Conservation (phyloP, 2,113 vertebrate genomes). For the Mesoclemmys tuberculata region DNA sequence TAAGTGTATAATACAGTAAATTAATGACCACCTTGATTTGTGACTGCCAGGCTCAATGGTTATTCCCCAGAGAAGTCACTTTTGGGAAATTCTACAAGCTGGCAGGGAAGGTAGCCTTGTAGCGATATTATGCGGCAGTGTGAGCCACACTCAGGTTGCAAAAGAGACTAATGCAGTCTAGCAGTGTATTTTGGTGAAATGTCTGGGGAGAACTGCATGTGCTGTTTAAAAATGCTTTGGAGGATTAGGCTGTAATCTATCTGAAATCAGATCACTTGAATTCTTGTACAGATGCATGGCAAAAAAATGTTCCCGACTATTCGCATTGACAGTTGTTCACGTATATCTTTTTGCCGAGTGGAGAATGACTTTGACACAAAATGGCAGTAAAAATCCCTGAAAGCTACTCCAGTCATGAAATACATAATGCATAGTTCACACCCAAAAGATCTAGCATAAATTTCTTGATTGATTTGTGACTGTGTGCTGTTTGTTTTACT, state of each 20-base stretch:
- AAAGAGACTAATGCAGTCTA: neutral
- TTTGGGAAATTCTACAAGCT: neutral
- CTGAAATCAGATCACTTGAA: neutral
- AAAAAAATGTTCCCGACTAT: neutral
- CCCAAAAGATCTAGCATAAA: neutral
- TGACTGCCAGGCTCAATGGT: slow-evolving; percentile 1
- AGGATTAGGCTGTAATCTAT: fast-evolving
- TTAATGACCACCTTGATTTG: neutral
- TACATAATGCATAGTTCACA: neutral
- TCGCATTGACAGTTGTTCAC: neutral
- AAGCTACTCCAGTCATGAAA: neutral
- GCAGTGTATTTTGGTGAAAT: fast-evolving
- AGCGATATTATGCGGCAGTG: neutral
- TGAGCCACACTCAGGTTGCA: neutral
- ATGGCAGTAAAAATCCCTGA: neutral
- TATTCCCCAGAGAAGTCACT: neutral
- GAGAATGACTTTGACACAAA: neutral
- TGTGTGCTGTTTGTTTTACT: neutral
- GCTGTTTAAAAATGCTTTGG: neutral
- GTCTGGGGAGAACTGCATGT: too few species aligned
- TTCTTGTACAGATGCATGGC: neutral
- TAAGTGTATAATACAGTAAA: neutral
- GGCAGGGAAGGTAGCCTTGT: neutral
- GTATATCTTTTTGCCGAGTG: neutral
- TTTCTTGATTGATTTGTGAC: neutral